Evolutionary conservation across 2,888 invertebrate genomes (phyloP).

Genomic region (Linnaemya tessellans): DNA sequence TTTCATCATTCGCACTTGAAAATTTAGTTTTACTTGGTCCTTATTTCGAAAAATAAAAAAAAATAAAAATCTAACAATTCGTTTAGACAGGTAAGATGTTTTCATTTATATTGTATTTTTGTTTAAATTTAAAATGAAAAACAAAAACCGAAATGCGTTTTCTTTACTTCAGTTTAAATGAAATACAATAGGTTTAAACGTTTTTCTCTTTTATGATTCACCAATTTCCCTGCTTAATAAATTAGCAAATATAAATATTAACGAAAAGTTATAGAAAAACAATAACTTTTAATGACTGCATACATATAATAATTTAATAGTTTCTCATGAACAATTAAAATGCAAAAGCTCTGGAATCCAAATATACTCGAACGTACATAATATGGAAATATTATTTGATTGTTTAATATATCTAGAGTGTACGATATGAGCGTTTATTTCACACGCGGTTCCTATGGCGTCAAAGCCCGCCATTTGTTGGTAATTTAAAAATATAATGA

Average conservation of each 20-base stretch:
- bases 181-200: neutral
- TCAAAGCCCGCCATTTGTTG: no score
- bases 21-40: constrained; percentile 59
- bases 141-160: constrained; percentile 12
- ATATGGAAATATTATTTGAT: no score
- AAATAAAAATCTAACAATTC: no score
- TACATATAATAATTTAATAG: constrained; percentile 49
- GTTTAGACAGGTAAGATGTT: constrained; percentile 38
- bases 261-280: neutral
- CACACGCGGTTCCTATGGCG: no score
- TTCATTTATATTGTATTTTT: constrained; percentile 50
- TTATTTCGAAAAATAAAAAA: constrained; percentile 38
- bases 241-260: constrained; percentile 28
- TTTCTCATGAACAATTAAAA: constrained; percentile 20
- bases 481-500: no score
- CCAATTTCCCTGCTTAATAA: constrained; percentile 1
- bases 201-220: constrained; percentile 19
- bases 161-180: constrained; percentile 1
- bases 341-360: neutral
- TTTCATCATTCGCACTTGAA: constrained; percentile 59
- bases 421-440: no score
- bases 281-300: constrained; percentile 47
- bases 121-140: constrained; percentile 43
- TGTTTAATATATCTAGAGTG: no score
- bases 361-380: no score